Base-by-base conservation (phyloP, 2,113 vertebrate genomes). In the Phodopus roborovskii region DNA sequence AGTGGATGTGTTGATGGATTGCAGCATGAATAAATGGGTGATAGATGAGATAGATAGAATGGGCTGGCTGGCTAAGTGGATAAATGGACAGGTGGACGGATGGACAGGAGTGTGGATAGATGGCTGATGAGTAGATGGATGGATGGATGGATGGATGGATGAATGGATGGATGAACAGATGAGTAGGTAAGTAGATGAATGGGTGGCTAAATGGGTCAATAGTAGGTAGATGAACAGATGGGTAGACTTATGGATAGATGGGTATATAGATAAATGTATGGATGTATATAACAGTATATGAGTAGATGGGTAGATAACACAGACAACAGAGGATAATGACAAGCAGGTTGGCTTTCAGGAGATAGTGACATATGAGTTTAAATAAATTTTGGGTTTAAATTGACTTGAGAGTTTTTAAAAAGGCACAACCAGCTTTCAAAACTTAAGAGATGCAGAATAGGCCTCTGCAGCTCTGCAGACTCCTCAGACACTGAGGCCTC, bases 311-410 rank as follows among this genome's bases (percentile, higher is more conserved):
- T 39, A 26, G 24, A 53, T 53, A 58, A 16, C n/a, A 33, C 15
- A 7, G 26, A 60, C 50, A 50, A 85, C 12, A 48, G 68, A 74
- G 39, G n/a, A 62, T 20, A 26, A 28, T 66, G 64, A 28, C 42
- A 85, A 71, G 36, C 26, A 66, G 42, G 26, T 33, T 78, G 90
- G 28, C 78, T 96, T 87, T 71, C 70, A 68, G 90, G 74, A 66
- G 58, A 24, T 42, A n/a, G 81, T 74, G 66, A 45, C 62, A 5
- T 24, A 60, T 15, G 42, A 60, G 5, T 78, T 42, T 33, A 62
- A 86, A 83, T 1, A 5, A 53, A 5, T 70, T 48, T 92, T 60
- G 53, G 50, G 45, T 70, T 79, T 78, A 50, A 56, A 45, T 53
- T 22, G n/a, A 88, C 36, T 88, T 7, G 7, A 62, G 50, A 85